phyloP scores from a whole-genome alignment of 2,888 invertebrate species.

The Helicoverpa assulta region DNA sequence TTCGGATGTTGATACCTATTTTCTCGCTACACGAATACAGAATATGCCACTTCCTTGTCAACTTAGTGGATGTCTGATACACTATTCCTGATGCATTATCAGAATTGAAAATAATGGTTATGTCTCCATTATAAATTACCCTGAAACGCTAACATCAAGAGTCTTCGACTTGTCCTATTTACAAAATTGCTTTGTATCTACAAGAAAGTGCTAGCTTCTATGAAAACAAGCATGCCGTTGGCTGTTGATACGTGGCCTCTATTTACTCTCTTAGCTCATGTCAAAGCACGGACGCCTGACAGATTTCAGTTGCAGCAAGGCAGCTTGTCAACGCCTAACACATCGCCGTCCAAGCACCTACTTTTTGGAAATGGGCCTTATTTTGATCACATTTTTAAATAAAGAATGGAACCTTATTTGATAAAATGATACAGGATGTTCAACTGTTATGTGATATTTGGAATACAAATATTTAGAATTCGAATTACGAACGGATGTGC shows the following conservation, averaged over 20 bases:
- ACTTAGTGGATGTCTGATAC: not conserved
- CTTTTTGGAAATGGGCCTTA: not conserved
- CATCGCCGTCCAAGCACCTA: too few relatives aligned
- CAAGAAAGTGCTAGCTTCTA: conserved; percentile 6
- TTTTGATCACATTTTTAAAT: too few relatives aligned
- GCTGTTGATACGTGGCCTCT: conserved; percentile 4
- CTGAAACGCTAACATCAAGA: too few relatives aligned
- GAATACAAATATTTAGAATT: too few relatives aligned
- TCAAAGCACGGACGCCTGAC: conserved; percentile 19
- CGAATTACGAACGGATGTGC: too few relatives aligned
- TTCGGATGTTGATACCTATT: conserved; percentile 13
- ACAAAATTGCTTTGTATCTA: not conserved
- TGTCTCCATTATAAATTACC: too few relatives aligned
- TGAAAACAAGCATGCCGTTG: conserved; percentile 3
- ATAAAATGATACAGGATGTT: too few relatives aligned
- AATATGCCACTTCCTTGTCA: not conserved
- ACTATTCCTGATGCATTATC: too few relatives aligned
- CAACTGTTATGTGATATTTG: too few relatives aligned
- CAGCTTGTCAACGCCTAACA: conserved; percentile 6
- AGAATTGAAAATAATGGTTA: too few relatives aligned
- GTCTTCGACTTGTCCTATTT: not conserved
- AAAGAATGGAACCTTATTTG: too few relatives aligned
- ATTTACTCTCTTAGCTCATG: conserved; percentile 11
- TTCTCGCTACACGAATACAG: not conserved
- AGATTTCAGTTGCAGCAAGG: conserved; percentile 17